These are phyloP conservation scores for Callopanchax toddi DNA, from an alignment of 2,113 vertebrate genomes.

Conservation along the genomic window DNA sequence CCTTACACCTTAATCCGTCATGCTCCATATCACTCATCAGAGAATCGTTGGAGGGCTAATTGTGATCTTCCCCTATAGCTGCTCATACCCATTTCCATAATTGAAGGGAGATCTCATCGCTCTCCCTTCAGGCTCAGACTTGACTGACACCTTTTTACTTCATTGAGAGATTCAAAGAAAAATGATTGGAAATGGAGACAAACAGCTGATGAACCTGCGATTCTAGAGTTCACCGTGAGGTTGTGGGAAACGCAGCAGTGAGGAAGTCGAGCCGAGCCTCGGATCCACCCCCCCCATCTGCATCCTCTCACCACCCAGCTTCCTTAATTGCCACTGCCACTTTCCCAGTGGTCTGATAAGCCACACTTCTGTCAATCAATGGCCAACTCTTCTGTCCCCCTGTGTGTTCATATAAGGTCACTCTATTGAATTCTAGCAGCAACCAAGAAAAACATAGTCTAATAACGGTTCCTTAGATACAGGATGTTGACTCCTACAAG, in stretches of 20 bases:
- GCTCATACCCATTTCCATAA: conserved; percentile 67
- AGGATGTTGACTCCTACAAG: conserved; percentile 6
- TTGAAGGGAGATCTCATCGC: conserved; percentile 35
- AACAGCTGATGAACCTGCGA: conserved; percentile 7
- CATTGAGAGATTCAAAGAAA: conserved; percentile 56
- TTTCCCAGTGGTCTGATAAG: conserved; percentile 71
- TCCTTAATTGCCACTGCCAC: conserved; percentile 75
- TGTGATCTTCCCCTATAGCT: conserved; percentile 43
- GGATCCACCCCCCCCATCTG: conserved; percentile 14
- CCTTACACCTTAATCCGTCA: conserved; percentile 36
- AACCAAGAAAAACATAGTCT: conserved; percentile 34
- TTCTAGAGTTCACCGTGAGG: conserved; percentile 23
- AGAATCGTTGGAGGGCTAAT: conserved; percentile 49
- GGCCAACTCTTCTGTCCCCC: conserved; percentile 63
- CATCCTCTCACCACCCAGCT: conserved; percentile 4
- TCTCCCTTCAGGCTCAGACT: conserved; percentile 20
- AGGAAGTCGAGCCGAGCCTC: conserved; percentile 24
- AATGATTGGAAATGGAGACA: conserved; percentile 55
- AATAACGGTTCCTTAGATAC: conserved; percentile 52
- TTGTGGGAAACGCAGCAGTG: conserved; percentile 7
- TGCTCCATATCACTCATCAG: conserved; percentile 35
- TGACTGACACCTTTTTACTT: conserved; percentile 67
- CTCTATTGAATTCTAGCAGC: conserved; percentile 70
- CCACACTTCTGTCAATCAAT: conserved; percentile 73
- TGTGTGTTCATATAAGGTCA: conserved; percentile 74